Evolutionary conservation across 1,140 invertebrate species (phyloP), one percentile per base, ranked within the genome.

Genomic region (Campoletis sonorensis): DNA sequence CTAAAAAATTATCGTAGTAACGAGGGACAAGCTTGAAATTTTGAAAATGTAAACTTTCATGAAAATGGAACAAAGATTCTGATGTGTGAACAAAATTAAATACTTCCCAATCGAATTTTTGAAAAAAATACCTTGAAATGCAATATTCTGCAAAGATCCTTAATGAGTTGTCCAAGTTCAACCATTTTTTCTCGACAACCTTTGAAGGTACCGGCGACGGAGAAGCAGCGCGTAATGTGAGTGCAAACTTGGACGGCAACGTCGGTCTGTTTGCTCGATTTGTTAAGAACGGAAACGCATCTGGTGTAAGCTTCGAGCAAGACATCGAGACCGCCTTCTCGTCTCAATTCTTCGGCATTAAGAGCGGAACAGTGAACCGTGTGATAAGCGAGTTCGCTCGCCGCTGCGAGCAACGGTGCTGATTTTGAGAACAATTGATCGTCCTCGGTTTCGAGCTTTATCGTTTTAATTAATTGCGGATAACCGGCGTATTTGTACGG

Each of bases 401-500:
- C 98, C 45, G 98, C 97, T 5, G 96, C 95, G 83, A 99, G 91
- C 23, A 99, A 91, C 27, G 97, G 96, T 1, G 96, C 96, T 45
- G 95, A 94, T 91, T 97, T 98, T 68, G 95, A 97, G 93, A 99
- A 99, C 82, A 99, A 92, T 83, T 95, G 94, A 75, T 99, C 98
- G 87, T 99, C 98, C 45, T 95, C 95, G 0, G 98, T 97, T 93
- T 99, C 98, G 88, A 99, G 92, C 87, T 96, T 94, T 78, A 99
- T 98, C 0, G 98, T 99, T 91, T 98, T 98, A 40, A 99, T 97
- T 13, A 99, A 93, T 93, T 99, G 98, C 0, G 97, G 97, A 93
- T 99, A 99, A 5, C 99, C 99, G 71, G 99, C 98, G 92, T 99
- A 99, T 91, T 99, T 99, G 93, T 99, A 99, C 4, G 98, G 98